Percentiles rank a stretch among this genome's conserved stretches.
These are phyloP conservation scores for Meles meles DNA, from an alignment of 2,113 vertebrate genomes.

Conservation along the genomic window DNA sequence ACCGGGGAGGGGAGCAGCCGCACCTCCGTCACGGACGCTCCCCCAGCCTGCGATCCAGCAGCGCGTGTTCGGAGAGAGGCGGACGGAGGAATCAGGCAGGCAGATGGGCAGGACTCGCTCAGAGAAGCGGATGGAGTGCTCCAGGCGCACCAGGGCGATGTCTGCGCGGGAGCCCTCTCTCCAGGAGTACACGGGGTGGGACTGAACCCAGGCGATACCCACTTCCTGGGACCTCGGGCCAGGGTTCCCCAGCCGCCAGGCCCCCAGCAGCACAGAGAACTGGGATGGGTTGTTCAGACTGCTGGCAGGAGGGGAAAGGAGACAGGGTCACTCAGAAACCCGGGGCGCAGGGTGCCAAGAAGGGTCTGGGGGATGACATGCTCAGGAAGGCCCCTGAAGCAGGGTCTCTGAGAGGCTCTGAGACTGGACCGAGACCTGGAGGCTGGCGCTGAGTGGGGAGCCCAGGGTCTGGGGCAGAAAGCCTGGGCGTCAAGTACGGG, in stretches of 20 bases:
- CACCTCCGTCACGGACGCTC: slow-evolving; percentile 59
- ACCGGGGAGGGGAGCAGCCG: not conserved
- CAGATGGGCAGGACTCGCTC: slow-evolving; percentile 72
- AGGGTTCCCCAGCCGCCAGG: slow-evolving; percentile 66
- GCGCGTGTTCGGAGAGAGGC: not conserved
- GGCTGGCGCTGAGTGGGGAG: not conserved
- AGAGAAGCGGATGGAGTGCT: slow-evolving; percentile 52
- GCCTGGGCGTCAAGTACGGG: not conserved
- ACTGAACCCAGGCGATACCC: slow-evolving; percentile 57
- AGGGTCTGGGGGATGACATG: not conserved
- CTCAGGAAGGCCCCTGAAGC: too few species aligned
- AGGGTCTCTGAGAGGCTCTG: not conserved
- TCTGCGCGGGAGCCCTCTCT: slow-evolving; percentile 61
- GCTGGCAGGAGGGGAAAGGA: not conserved
- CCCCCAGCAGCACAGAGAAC: slow-evolving; percentile 70
- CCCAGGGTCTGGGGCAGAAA: not conserved
- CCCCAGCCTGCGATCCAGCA: slow-evolving; percentile 78
- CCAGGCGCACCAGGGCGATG: slow-evolving; percentile 71
- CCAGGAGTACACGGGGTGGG: slow-evolving; percentile 65
- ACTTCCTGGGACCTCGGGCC: slow-evolving; percentile 56
- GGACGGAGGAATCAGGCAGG: slow-evolving; percentile 49
- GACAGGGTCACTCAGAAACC: not conserved
- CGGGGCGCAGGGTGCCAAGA: not conserved
- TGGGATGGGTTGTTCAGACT: not conserved
- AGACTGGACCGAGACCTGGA: not conserved